Conservation (phyloP, 2,888 invertebrate species). For the Plagiodera versicolora region DNA sequence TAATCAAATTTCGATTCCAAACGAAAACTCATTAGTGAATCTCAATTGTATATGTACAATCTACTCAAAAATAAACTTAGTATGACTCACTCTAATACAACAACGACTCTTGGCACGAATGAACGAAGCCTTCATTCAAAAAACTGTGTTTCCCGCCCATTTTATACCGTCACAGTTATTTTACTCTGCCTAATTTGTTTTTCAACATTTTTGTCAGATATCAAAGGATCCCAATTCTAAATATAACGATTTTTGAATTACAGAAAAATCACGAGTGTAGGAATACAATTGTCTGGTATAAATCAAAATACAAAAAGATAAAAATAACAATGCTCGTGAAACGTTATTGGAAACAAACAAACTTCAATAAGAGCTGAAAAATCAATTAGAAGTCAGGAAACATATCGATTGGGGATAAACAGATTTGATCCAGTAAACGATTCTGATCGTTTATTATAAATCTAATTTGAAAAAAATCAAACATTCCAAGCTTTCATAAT, state of each 20-base stretch:
- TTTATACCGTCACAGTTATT: neutral
- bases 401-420: too few species aligned
- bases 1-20: too few species aligned
- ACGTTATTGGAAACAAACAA: too few species aligned
- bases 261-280: neutral
- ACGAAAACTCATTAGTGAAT: neutral
- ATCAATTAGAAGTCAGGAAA: too few species aligned
- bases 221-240: neutral
- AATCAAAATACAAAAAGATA: neutral
- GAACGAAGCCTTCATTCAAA: neutral
- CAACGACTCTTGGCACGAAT: neutral
- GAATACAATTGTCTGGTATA: too few species aligned
- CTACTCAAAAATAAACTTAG: neutral
- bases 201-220: neutral
- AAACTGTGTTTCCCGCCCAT: neutral
- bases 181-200: constrained; percentile 1
- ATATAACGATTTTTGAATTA: constrained; percentile 1
- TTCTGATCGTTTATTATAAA: too few species aligned
- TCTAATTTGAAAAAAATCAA: too few species aligned
- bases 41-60: neutral
- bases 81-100: neutral
- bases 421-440: too few species aligned
- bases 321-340: neutral
- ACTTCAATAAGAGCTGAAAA: too few species aligned
- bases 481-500: too few species aligned